Evolutionary conservation across 2,797 vertebrate species (phyloP).

Genomic region (Cyclura pinguis): DNA sequence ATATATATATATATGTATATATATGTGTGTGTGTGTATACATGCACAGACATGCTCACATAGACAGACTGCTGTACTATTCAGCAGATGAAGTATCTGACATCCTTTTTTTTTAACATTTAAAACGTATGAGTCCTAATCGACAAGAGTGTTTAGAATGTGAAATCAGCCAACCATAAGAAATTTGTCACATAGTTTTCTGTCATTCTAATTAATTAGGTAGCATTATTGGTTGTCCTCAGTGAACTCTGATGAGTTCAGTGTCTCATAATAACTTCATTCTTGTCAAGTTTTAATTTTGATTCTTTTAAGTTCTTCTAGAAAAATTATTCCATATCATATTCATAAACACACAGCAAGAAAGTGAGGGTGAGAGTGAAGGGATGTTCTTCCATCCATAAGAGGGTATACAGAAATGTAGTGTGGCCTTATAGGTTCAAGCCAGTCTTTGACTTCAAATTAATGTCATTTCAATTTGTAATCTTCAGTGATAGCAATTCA

Average conservation of each 20-base stretch:
- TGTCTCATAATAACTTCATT: conserved; percentile 76
- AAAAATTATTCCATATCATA: conserved; percentile 51
- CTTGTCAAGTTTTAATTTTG: conserved; percentile 64
- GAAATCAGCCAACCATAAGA: conserved; percentile 82
- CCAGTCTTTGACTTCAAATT: conserved; percentile 44
- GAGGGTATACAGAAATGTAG: conserved; percentile 36
- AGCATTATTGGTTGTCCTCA: conserved; percentile 81
- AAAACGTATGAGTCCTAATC: conserved; percentile 81
- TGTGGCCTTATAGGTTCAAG: conserved; percentile 48
- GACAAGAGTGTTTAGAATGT: conserved; percentile 81
- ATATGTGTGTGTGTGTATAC: neutral
- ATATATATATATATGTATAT: too few relatives aligned
- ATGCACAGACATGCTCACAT: conserved; percentile 1
- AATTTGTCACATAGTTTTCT: conserved; percentile 81
- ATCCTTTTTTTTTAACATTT: conserved; percentile 76
- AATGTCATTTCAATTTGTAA: conserved; percentile 67
- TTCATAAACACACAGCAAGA: too few relatives aligned
- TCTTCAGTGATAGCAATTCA: conserved; percentile 53
- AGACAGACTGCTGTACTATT: conserved; percentile 66
- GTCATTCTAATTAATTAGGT: conserved; percentile 86
- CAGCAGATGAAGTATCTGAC: conserved; percentile 81
- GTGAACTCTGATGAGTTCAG: conserved; percentile 78
- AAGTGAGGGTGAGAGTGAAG: conserved; percentile 36
- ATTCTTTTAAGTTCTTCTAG: conserved; percentile 51
- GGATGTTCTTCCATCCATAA: neutral